phyloP scores from a whole-genome alignment of 1,140 invertebrate species.

The Parasteatoda tepidariorum region DNA sequence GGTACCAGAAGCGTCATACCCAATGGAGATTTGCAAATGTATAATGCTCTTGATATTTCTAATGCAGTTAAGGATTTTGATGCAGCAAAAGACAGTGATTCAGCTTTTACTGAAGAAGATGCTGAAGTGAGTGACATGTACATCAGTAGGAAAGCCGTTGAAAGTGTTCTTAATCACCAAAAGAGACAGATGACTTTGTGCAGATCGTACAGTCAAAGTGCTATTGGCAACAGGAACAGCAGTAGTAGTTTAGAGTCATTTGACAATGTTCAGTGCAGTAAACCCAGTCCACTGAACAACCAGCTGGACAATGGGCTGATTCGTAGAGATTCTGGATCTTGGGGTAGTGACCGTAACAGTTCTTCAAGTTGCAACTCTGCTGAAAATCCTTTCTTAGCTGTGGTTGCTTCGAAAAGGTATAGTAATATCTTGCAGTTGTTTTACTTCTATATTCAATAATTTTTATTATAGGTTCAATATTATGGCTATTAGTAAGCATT shows the following conservation, averaged over 20 bases:
- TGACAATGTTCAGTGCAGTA: conserved; percentile 72
- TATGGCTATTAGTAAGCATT: too few species aligned
- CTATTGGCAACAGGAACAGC: conserved; percentile 67
- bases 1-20: background rate
- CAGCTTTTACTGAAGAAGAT: conserved; percentile 53
- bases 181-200: conserved; percentile 64
- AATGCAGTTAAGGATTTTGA: conserved; percentile 40
- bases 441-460: background rate
- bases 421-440: too few species aligned
- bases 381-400: conserved; percentile 88
- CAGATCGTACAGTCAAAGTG: conserved; percentile 57
- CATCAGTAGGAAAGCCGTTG: conserved; percentile 75
- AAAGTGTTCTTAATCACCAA: conserved; percentile 69
- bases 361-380: conserved; percentile 91
- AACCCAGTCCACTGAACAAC: background rate
- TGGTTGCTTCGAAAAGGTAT: conserved; percentile 68
- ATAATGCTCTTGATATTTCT: background rate
- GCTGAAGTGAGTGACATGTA: conserved; percentile 70
- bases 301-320: background rate
- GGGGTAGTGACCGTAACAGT: conserved; percentile 93
- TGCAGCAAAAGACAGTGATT: conserved; percentile 51
- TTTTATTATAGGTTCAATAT: background rate
- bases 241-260: conserved; percentile 68
- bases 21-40: background rate
- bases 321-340: conserved; percentile 86